A percentile compares a stretch with the other conserved stretches of the same genome.
These are phyloP conservation scores for Furcula furcula DNA, from an alignment of 2,888 invertebrate genomes.

Conservation along the genomic window DNA sequence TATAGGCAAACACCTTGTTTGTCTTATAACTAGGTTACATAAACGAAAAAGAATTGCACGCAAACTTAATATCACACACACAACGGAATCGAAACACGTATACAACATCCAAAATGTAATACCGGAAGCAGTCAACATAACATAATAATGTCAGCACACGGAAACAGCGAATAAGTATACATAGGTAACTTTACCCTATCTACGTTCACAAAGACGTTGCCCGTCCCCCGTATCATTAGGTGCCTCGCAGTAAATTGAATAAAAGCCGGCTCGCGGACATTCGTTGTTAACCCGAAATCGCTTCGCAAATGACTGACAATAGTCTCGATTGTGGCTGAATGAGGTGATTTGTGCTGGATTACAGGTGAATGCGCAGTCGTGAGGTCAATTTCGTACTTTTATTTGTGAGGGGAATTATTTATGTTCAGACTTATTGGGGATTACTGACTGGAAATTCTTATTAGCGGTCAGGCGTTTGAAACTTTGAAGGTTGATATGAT, in stretches of 20 bases:
- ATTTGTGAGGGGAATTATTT: too few species aligned
- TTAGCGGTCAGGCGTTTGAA: too few species aligned
- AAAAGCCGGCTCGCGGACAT: slow-evolving; percentile 39
- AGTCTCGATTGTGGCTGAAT: slow-evolving; percentile 41
- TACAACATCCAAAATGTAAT: slow-evolving; percentile 3
- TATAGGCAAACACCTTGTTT: too few species aligned
- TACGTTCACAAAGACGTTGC: slow-evolving; percentile 1
- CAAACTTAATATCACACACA: too few species aligned
- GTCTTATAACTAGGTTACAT: too few species aligned
- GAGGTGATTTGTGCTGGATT: slow-evolving; percentile 41
- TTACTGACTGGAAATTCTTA: too few species aligned
- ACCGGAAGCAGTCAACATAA: slow-evolving; percentile 5
- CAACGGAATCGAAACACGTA: not conserved
- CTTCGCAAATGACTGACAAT: slow-evolving; percentile 56
- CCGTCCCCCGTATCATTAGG: slow-evolving; percentile 21
- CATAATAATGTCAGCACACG: slow-evolving; percentile 12
- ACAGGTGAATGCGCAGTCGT: slow-evolving; percentile 27
- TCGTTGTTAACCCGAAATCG: slow-evolving; percentile 46
- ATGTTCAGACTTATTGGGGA: too few species aligned
- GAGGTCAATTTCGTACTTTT: slow-evolving; percentile 27
- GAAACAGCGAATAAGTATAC: slow-evolving; percentile 16
- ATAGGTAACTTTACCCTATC: slow-evolving; percentile 19
- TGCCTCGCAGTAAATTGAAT: slow-evolving; percentile 31
- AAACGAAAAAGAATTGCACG: too few species aligned
- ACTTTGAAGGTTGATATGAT: too few species aligned